Evolutionary conservation across 2,113 vertebrate species (phyloP).

Genomic region (Serilophus lunatus): DNA sequence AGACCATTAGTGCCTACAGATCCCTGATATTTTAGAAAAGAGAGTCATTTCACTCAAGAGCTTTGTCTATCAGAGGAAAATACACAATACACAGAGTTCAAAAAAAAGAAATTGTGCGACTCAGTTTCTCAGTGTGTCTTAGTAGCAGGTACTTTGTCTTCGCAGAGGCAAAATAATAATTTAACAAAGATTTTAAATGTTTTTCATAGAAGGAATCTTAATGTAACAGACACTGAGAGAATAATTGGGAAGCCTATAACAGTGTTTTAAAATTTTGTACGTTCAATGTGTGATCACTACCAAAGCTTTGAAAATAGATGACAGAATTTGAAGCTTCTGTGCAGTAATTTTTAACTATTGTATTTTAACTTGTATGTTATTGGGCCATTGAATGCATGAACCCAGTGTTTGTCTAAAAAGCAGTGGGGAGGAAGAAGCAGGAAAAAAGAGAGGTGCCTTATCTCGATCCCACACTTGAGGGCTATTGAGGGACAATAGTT

Average conservation of each 20-base stretch:
- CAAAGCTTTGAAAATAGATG: not conserved
- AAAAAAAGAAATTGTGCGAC: not conserved
- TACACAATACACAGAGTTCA: not conserved
- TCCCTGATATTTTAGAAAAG: not conserved
- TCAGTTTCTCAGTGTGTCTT: not conserved
- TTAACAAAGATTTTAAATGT: not conserved
- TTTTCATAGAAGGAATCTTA: not conserved
- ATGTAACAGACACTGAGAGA: not conserved
- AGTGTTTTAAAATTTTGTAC: not conserved
- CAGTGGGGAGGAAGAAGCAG: not conserved
- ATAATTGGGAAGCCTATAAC: not conserved
- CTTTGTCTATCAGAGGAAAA: not conserved
- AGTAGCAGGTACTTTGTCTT: not conserved
- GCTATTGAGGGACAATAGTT: not conserved
- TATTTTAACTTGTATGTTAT: not conserved
- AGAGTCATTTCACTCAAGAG: not conserved
- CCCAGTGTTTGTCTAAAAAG: not conserved
- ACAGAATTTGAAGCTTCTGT: not conserved
- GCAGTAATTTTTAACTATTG: not conserved
- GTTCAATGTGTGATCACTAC: not conserved
- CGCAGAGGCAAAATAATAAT: not conserved
- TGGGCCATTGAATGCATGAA: not conserved
- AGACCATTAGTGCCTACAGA: not conserved
- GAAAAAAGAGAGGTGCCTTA: slow-evolving; percentile 28
- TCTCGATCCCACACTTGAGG: slow-evolving; percentile 2